A percentile compares a stretch with the other conserved stretches of the same genome.
Evolutionary conservation across 2,797 vertebrate genomes (phyloP).

Genomic region (Diceros bicornis): DNA sequence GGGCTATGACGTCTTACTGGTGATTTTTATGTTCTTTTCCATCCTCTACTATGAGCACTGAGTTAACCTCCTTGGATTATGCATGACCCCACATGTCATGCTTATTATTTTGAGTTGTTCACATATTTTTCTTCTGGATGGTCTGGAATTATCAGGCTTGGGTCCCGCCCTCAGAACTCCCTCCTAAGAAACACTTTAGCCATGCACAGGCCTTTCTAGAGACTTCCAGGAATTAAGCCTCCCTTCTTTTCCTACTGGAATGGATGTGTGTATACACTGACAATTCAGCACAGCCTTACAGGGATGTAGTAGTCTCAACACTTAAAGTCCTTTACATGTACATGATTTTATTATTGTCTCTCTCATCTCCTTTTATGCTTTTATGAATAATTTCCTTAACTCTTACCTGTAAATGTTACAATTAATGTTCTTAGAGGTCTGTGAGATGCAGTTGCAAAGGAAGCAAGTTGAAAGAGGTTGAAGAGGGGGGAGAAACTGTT

Average conservation of each 20-base stretch:
- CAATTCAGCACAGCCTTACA: not conserved
- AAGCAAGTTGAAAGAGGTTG: not conserved
- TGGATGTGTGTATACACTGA: not conserved
- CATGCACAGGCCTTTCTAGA: not conserved
- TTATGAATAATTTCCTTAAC: not conserved
- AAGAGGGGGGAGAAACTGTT: not conserved
- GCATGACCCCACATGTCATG: not conserved
- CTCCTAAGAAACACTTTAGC: not conserved
- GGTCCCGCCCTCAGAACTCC: not conserved
- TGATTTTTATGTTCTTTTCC: not conserved
- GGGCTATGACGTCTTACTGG: not conserved
- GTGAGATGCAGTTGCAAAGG: not conserved
- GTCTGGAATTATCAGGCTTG: not conserved
- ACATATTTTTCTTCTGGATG: not conserved
- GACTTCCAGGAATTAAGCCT: not conserved
- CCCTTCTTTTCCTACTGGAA: constrained; percentile 3
- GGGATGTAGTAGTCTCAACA: not conserved
- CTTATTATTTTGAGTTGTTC: constrained; percentile 1
- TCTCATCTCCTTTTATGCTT: not conserved
- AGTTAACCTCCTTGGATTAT: not conserved
- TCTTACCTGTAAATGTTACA: not conserved
- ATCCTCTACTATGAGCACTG: not conserved
- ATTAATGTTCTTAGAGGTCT: not conserved
- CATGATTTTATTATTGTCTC: not conserved
- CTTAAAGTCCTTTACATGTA: not conserved